These are phyloP conservation scores for Notodonta dromedarius DNA, from an alignment of 2,888 invertebrate species.

Conservation along the genomic window DNA sequence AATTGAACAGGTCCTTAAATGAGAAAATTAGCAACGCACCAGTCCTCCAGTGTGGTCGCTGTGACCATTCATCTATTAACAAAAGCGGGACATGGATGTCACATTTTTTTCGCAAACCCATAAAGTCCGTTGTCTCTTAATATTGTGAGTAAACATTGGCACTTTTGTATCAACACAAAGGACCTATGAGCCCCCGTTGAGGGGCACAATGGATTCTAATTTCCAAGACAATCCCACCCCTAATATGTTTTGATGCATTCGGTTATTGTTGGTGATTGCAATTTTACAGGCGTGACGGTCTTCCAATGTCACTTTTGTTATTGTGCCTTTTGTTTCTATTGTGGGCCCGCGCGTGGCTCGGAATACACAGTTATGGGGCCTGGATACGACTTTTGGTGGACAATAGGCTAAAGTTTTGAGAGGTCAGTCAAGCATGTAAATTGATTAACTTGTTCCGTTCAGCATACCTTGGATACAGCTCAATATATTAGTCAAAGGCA, in stretches of 20 bases:
- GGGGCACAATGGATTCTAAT: conserved; percentile 69
- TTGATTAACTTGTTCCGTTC: conserved; percentile 4
- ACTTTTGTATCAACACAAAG: conserved; percentile 55
- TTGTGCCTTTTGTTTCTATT: conserved; percentile 55
- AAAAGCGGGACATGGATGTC: conserved; percentile 47
- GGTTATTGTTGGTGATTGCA: conserved; percentile 71
- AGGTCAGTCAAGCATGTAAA: conserved; percentile 1
- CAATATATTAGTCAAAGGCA: too few relatives aligned
- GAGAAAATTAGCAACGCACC: conserved; percentile 78
- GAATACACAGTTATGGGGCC: conserved; percentile 54
- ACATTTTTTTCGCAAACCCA: conserved; percentile 38
- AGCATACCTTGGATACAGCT: neutral
- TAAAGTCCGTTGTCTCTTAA: conserved; percentile 42
- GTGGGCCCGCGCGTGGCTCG: conserved; percentile 60
- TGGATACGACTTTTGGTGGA: conserved; percentile 23
- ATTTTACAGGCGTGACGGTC: conserved; percentile 67
- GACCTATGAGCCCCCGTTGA: conserved; percentile 68
- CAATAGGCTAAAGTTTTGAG: conserved; percentile 2
- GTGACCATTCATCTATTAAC: conserved; percentile 63
- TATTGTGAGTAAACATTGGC: conserved; percentile 49
- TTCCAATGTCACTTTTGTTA: conserved; percentile 50
- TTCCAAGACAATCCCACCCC: conserved; percentile 69
- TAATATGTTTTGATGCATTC: conserved; percentile 83
- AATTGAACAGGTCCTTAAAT: conserved; percentile 46
- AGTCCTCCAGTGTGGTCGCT: conserved; percentile 72